These are phyloP conservation scores for Melipona quadrifasciata DNA, from an alignment of 1,140 invertebrate genomes.

Conservation along the genomic window DNA sequence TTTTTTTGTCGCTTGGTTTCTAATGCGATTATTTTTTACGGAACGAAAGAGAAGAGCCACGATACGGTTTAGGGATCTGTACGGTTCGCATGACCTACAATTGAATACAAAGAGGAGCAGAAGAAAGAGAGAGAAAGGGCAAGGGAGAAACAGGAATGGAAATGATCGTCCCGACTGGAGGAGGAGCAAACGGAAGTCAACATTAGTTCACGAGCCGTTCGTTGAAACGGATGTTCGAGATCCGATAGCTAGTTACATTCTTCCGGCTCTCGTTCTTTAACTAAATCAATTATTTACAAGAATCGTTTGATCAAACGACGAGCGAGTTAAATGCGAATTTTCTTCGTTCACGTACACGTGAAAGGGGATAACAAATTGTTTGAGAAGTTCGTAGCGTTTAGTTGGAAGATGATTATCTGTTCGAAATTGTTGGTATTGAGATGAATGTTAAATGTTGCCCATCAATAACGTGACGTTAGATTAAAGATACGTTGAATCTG, in stretches of 20 bases:
- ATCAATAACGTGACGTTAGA: not conserved
- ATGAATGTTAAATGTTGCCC: not conserved
- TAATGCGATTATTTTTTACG: not conserved
- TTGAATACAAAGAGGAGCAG: constrained; percentile 26
- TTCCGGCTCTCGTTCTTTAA: not conserved
- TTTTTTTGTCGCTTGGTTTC: not conserved
- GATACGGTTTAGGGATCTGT: constrained; percentile 4
- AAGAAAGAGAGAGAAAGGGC: constrained; percentile 38
- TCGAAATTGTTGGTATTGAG: not conserved
- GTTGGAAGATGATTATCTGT: not conserved
- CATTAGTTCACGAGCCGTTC: constrained; percentile 4
- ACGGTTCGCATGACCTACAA: constrained; percentile 33
- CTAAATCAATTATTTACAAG: constrained; percentile 20
- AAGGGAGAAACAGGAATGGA: constrained; percentile 52
- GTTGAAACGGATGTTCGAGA: constrained; percentile 53
- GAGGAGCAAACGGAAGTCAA: constrained; percentile 58
- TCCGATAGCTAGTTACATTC: not conserved
- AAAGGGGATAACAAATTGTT: not conserved
- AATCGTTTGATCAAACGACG: not conserved
- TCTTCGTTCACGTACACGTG: constrained; percentile 43
- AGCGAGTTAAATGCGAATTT: not conserved
- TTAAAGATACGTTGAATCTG: too few species aligned
- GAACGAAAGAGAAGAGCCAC: not conserved
- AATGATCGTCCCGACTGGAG: constrained; percentile 52
- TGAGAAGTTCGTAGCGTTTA: not conserved